Percentiles rank a stretch among this genome's conserved stretches.
Conservation (phyloP, 1,140 invertebrate genomes). For the Cotesia glomerata region DNA sequence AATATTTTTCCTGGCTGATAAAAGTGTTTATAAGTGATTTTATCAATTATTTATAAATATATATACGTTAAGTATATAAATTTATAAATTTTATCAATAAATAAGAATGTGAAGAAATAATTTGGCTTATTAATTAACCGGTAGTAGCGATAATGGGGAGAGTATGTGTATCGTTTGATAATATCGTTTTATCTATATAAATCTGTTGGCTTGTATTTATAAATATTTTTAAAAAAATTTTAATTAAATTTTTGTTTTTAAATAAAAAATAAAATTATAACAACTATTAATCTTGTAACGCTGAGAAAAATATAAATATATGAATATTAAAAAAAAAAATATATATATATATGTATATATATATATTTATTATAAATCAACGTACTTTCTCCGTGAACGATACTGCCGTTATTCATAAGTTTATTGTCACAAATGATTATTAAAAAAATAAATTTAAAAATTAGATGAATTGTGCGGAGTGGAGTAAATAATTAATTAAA, state of each 20-base stretch:
- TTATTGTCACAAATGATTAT: constrained; percentile 27
- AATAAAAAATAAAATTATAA: too few relatives aligned
- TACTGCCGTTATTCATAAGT: constrained; percentile 46
- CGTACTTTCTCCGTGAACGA: constrained; percentile 52
- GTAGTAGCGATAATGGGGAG: constrained; percentile 33
- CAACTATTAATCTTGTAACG: not conserved
- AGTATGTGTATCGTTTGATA: constrained; percentile 24
- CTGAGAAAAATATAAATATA: constrained; percentile 40
- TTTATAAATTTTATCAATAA: not conserved
- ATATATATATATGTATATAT: constrained; percentile 17
- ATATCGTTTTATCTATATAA: constrained; percentile 3
- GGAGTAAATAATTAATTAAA: not conserved
- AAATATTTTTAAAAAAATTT: too few relatives aligned
- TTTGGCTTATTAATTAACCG: constrained; percentile 13
- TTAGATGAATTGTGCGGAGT: not conserved
- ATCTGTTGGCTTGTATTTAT: constrained; percentile 14
- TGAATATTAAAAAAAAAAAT: constrained; percentile 22
- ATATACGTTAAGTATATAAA: not conserved
- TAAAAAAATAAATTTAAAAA: constrained; percentile 13
- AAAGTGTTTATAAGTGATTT: not conserved
- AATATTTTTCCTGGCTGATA: constrained; percentile 15
- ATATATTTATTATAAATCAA: constrained; percentile 24
- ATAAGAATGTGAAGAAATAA: not conserved
- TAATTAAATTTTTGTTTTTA: not conserved
- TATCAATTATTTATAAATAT: not conserved